These are phyloP conservation scores for Gobius niger DNA, from an alignment of 2,113 vertebrate genomes.

Conservation along the genomic window DNA sequence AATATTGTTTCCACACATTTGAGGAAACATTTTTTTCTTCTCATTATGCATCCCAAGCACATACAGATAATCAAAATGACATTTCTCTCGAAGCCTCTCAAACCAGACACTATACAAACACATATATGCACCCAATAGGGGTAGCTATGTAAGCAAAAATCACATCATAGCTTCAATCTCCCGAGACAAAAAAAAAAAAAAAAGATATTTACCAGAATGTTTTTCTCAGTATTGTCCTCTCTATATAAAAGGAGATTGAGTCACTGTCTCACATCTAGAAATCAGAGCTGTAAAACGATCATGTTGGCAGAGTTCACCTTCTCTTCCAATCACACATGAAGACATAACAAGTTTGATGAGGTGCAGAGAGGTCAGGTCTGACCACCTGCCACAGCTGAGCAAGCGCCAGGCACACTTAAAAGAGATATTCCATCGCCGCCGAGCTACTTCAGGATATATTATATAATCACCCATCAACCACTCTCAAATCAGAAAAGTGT, in stretches of 20 bases:
- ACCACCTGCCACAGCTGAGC: slow-evolving; percentile 63
- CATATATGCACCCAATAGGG: too few species aligned
- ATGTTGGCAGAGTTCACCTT: slow-evolving; percentile 36
- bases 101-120: too few species aligned
- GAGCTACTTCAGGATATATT: background rate
- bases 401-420: slow-evolving; percentile 23
- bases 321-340: slow-evolving; percentile 63
- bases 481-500: background rate
- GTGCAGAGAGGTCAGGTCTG: slow-evolving; percentile 56
- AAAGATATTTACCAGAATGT: slow-evolving; percentile 41
- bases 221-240: slow-evolving; percentile 41
- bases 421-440: slow-evolving; percentile 11
- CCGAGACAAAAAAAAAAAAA: background rate
- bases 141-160: background rate
- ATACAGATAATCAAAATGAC: too few species aligned
- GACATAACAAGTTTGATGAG: slow-evolving; percentile 63
- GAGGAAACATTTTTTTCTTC: too few species aligned
- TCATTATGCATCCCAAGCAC: too few species aligned
- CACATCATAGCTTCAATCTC: background rate
- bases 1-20: too few species aligned
- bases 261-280: slow-evolving; percentile 20
- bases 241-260: slow-evolving; percentile 43
- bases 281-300: slow-evolving; percentile 51
- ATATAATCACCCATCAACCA: background rate
- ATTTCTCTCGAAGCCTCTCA: too few species aligned